A percentile compares a stretch with the other conserved stretches of the same genome.
phyloP scores from a whole-genome alignment of 2,113 vertebrate genomes.

The Melanostigma gelatinosum region DNA sequence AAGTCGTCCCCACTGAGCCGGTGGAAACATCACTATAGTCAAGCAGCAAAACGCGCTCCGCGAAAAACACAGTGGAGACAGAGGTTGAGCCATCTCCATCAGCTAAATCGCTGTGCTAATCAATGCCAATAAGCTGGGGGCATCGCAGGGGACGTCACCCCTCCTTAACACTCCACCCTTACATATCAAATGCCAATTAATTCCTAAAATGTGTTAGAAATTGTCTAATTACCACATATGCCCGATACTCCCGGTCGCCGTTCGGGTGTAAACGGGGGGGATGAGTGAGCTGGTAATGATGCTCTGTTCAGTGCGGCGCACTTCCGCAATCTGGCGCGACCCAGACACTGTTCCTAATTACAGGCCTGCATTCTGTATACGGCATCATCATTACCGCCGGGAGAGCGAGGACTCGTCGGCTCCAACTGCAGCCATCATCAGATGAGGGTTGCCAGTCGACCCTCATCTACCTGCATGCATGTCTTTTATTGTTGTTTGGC shows the following conservation, averaged over 20 bases:
- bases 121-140: constrained; percentile 59
- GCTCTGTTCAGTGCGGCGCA: constrained; percentile 35
- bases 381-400: constrained; percentile 43
- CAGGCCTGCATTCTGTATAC: constrained; percentile 39
- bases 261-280: constrained; percentile 41
- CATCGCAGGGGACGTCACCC: constrained; percentile 37
- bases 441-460: not conserved
- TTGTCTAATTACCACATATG: constrained; percentile 69
- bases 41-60: constrained; percentile 4
- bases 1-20: constrained; percentile 3
- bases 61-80: constrained; percentile 20
- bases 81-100: constrained; percentile 46
- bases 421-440: constrained; percentile 35
- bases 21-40: constrained; percentile 25
- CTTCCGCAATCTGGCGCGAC: constrained; percentile 34
- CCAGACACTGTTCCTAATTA: constrained; percentile 69
- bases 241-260: constrained; percentile 32
- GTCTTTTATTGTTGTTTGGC: not conserved
- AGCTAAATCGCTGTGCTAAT: constrained; percentile 59
- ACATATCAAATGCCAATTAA: constrained; percentile 76
- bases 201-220: constrained; percentile 72
- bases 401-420: constrained; percentile 23
- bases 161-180: constrained; percentile 64
- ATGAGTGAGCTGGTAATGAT: constrained; percentile 69
- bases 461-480: not conserved